These are phyloP conservation scores for Psophia crepitans DNA, from an alignment of 2,113 vertebrate genomes.

Conservation along the genomic window DNA sequence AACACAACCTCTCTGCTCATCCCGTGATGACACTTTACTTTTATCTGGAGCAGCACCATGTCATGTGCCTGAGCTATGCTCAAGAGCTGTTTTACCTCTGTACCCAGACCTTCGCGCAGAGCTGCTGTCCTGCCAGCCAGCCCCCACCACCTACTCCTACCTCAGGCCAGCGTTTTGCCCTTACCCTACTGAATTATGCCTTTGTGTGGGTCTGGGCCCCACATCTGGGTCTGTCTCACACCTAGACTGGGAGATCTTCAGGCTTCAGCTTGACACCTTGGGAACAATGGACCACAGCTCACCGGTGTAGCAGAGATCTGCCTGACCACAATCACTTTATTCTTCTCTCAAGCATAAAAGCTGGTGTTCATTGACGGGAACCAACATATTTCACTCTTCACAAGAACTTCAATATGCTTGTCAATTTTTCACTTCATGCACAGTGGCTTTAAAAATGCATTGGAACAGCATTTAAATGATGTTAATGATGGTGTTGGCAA, in stretches of 20 bases:
- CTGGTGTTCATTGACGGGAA: background rate
- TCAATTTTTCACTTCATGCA: background rate
- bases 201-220: background rate
- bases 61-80: fast-evolving
- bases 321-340: background rate
- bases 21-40: background rate
- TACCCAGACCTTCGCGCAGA: fast-evolving
- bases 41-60: background rate
- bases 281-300: fast-evolving
- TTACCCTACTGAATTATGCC: background rate
- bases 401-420: background rate
- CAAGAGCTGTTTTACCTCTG: fast-evolving
- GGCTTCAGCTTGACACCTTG: background rate
- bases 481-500: background rate
- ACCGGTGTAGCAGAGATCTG: background rate
- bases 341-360: no score
- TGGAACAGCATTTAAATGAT: background rate
- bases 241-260: fast-evolving
- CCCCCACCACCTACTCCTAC: no score
- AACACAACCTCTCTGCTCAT: background rate
- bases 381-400: background rate
- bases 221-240: background rate
- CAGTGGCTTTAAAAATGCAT: background rate
- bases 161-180: background rate
- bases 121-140: background rate